Percentiles rank a stretch among this genome's conserved stretches.
Evolutionary conservation across 37 sponge, comb jelly and placozoan species (phyloP).

Genomic region (Dysidea cf. avara): DNA sequence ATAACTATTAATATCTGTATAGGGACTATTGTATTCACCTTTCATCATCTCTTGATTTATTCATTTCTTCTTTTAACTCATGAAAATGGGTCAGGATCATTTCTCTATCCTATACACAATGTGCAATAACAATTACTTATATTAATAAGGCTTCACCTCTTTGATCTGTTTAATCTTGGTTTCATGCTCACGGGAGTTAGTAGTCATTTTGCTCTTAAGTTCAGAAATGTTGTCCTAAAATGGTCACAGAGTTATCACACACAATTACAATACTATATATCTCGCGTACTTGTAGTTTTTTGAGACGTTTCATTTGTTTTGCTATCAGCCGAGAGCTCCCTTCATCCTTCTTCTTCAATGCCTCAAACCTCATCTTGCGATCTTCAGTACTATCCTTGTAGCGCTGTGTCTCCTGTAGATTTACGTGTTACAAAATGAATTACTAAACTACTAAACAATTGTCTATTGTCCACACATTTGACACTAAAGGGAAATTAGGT

Average conservation of each 20-base stretch:
- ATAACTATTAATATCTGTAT: too few species aligned
- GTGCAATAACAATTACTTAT: not conserved
- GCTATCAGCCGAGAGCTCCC: constrained; percentile 74
- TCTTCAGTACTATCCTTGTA: constrained; percentile 92
- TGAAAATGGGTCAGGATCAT: constrained; percentile 65
- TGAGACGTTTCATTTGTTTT: constrained; percentile 87
- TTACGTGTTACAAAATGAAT: too few species aligned
- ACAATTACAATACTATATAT: too few species aligned
- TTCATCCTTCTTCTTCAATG: constrained; percentile 92
- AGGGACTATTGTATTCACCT: constrained; percentile 43
- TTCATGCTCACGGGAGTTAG: constrained; percentile 77
- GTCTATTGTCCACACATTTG: not conserved
- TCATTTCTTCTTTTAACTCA: constrained; percentile 91
- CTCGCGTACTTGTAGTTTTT: constrained; percentile 66
- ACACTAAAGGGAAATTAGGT: not conserved
- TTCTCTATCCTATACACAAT: constrained; percentile 59
- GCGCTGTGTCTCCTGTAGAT: constrained; percentile 69
- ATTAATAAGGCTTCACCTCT: too few species aligned
- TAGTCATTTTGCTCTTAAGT: constrained; percentile 73
- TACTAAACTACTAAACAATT: not conserved
- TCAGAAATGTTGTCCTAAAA: constrained; percentile 57
- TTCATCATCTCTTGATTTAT: constrained; percentile 77
- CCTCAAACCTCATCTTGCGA: constrained; percentile 81
- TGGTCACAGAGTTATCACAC: too few species aligned
- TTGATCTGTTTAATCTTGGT: constrained; percentile 51